Percentiles rank a stretch among this genome's conserved stretches.
These are phyloP conservation scores for Mormyrus proboscirostris DNA, from an alignment of 2,797 vertebrate genomes.

Conservation along the genomic window DNA sequence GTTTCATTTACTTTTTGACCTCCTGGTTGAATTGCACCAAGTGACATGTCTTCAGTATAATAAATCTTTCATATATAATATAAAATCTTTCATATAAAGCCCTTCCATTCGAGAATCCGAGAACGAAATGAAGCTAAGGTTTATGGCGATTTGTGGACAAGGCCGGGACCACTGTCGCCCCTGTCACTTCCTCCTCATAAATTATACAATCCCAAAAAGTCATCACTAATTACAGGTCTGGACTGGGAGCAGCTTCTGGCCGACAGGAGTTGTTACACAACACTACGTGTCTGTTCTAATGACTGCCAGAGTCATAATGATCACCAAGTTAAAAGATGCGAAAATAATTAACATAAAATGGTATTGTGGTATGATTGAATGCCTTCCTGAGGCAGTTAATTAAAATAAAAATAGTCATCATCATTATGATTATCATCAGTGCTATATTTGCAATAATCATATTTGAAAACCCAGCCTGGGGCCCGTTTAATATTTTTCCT, in stretches of 20 bases:
- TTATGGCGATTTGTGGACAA: background rate
- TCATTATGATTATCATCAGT: slow-evolving; percentile 11
- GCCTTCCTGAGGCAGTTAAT: slow-evolving; percentile 13
- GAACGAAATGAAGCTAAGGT: background rate
- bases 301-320: background rate
- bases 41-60: background rate
- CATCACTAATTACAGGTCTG: background rate
- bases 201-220: background rate
- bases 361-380: slow-evolving; percentile 1
- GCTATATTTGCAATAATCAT: slow-evolving; percentile 8
- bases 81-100: background rate
- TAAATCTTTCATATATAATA: background rate
- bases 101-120: background rate
- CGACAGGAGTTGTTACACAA: background rate
- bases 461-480: background rate
- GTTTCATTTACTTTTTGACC: background rate
- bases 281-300: background rate
- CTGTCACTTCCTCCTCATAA: background rate
- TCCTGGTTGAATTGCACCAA: background rate
- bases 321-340: slow-evolving; percentile 3
- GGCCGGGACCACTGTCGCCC: background rate
- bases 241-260: slow-evolving; percentile 1
- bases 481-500: slow-evolving; percentile 11
- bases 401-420: slow-evolving; percentile 20
- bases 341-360: slow-evolving; percentile 11